Conservation (phyloP, 2,113 vertebrate genomes). For the Misgurnus mizolepis region DNA sequence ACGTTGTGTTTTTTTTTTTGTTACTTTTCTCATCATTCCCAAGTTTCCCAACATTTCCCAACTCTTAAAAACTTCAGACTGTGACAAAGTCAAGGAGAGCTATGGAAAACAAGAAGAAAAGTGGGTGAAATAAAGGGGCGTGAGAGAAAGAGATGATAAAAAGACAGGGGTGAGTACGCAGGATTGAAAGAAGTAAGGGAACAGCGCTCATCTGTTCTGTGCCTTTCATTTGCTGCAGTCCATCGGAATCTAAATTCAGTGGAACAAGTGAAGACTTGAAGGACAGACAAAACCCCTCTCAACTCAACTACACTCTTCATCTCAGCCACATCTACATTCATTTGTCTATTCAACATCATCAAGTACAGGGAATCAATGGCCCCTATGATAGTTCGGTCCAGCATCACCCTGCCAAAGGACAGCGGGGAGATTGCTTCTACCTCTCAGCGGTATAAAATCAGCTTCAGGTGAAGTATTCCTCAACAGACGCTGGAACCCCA, state of each 20-base stretch:
- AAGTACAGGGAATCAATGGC: conserved; percentile 27
- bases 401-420: conserved; percentile 21
- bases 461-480: conserved; percentile 27
- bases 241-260: conserved; percentile 45
- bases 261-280: conserved; percentile 39
- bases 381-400: conserved; percentile 30
- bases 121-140: conserved; percentile 16
- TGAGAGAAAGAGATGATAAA: conserved; percentile 1
- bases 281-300: conserved; percentile 38
- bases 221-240: conserved; percentile 38
- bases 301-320: conserved; percentile 28
- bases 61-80: background rate
- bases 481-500: conserved; percentile 1
- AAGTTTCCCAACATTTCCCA: background rate
- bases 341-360: conserved; percentile 27
- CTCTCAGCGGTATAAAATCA: conserved; percentile 21
- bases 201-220: background rate
- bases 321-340: conserved; percentile 26
- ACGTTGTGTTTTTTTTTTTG: too few relatives aligned
- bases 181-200: background rate
- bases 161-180: background rate
- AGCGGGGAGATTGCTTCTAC: conserved; percentile 29
- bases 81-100: background rate
- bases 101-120: conserved; percentile 44
- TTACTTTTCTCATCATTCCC: too few relatives aligned